These are phyloP conservation scores for Abrostola tripartita DNA, from an alignment of 2,888 invertebrate genomes.

Conservation along the genomic window DNA sequence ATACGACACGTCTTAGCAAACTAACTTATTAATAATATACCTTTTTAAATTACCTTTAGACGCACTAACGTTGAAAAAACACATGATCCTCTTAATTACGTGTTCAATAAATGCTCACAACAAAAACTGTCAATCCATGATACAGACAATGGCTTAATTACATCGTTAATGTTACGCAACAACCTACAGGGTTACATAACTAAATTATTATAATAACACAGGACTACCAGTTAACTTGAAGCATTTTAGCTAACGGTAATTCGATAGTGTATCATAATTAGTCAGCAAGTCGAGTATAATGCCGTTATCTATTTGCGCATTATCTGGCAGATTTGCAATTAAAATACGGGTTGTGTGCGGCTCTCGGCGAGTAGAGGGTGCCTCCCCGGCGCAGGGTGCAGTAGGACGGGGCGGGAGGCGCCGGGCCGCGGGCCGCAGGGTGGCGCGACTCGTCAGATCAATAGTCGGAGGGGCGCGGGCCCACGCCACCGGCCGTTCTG, in stretches of 20 bases:
- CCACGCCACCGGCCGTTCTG: slow-evolving; percentile 79
- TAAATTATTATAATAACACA: neutral
- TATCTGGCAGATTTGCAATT: slow-evolving; percentile 89
- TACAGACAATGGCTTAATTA: slow-evolving; percentile 38
- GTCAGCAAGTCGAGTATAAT: slow-evolving; percentile 85
- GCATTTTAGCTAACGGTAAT: slow-evolving; percentile 59
- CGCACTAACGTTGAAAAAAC: neutral
- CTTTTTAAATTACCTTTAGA: neutral
- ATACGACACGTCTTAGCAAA: no score
- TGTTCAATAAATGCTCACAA: slow-evolving; percentile 41
- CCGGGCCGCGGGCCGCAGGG: slow-evolving; percentile 59
- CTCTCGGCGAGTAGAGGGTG: slow-evolving; percentile 65
- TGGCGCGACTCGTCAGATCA: slow-evolving; percentile 83
- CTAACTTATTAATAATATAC: no score
- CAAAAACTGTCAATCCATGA: slow-evolving; percentile 39
- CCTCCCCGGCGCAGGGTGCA: slow-evolving; percentile 57
- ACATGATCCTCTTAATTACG: slow-evolving; percentile 11
- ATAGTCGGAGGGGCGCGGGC: slow-evolving; percentile 86
- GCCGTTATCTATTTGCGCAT: slow-evolving; percentile 88
- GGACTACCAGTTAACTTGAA: neutral
- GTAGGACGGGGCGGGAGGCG: slow-evolving; percentile 62
- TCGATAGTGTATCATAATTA: slow-evolving; percentile 82
- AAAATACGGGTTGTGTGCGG: slow-evolving; percentile 84
- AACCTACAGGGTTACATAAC: slow-evolving; percentile 33
- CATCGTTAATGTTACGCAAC: slow-evolving; percentile 43